These are phyloP conservation scores for Spodoptera litura DNA, from an alignment of 1,140 invertebrate species.

Conservation along the genomic window DNA sequence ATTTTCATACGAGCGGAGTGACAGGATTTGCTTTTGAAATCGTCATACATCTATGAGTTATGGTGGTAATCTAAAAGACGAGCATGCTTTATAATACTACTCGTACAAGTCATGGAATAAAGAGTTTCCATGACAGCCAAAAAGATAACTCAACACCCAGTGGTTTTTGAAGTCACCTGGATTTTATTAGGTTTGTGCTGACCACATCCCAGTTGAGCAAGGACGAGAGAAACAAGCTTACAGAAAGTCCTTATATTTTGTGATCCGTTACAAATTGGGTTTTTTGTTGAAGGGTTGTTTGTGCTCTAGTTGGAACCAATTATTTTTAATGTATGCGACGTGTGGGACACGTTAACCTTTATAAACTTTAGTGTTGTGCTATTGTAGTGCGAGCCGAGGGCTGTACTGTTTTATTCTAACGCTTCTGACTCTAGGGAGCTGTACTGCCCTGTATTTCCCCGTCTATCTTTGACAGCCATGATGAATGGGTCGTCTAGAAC, in stretches of 20 bases:
- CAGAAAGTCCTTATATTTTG: conserved; percentile 10
- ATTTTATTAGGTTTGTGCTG: no score
- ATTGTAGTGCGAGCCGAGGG: conserved; percentile 2
- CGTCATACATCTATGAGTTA: no score
- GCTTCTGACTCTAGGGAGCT: conserved; percentile 17
- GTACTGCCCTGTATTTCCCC: conserved; percentile 31
- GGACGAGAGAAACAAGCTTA: no score
- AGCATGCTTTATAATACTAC: no score
- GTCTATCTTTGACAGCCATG: conserved; percentile 14
- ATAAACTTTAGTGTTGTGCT: conserved; percentile 18
- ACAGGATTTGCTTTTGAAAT: no score
- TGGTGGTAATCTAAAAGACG: no score
- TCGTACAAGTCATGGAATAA: no score
- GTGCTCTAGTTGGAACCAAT: conserved; percentile 40
- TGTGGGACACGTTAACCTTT: conserved; percentile 48
- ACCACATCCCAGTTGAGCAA: no score
- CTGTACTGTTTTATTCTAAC: conserved; percentile 35
- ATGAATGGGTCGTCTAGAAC: neutral
- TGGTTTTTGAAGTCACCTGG: no score
- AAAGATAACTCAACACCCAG: no score
- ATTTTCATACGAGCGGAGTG: no score
- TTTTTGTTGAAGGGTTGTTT: conserved; percentile 42
- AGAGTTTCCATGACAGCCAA: no score
- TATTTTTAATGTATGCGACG: conserved; percentile 51
- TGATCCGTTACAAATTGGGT: conserved; percentile 50